Conservation (phyloP, 1,140 invertebrate species). For the Lineus longissimus region DNA sequence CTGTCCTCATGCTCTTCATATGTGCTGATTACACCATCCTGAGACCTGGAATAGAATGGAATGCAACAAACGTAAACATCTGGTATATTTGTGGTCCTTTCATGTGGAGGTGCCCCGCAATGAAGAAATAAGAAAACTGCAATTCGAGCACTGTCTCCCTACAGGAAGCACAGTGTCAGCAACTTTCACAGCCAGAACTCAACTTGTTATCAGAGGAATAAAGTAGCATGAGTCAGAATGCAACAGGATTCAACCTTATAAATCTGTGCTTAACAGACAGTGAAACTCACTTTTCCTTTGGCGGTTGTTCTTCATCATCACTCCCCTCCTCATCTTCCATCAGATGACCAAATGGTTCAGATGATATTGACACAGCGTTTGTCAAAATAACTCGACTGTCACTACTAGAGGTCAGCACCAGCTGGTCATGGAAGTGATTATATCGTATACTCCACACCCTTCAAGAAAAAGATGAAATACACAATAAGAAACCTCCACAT, state of each 20-base stretch:
- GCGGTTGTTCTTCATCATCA: slow-evolving; percentile 55
- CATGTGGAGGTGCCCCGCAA: no score
- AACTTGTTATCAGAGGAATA: no score
- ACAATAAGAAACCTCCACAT: slow-evolving; percentile 13
- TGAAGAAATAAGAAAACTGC: no score
- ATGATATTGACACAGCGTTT: slow-evolving; percentile 81
- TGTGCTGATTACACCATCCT: slow-evolving; percentile 77
- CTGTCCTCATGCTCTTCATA: slow-evolving; percentile 98
- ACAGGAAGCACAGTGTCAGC: no score
- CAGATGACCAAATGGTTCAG: slow-evolving; percentile 67
- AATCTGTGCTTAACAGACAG: no score
- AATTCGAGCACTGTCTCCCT: no score
- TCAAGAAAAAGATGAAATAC: slow-evolving; percentile 27
- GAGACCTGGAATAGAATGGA: slow-evolving; percentile 9
- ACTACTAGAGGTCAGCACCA: slow-evolving; percentile 90
- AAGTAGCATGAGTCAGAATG: no score
- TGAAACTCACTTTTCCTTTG: slow-evolving; percentile 24
- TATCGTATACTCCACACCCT: slow-evolving; percentile 90
- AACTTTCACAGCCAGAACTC: no score
- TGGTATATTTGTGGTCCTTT: no score
- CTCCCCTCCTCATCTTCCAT: slow-evolving; percentile 57
- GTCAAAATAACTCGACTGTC: slow-evolving; percentile 87
- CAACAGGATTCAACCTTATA: no score
- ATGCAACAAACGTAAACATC: neutral
- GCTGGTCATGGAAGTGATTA: slow-evolving; percentile 94